A percentile compares a stretch with the other conserved stretches of the same genome.
phyloP scores from a whole-genome alignment of 2,113 vertebrate genomes.

The Girardinichthys multiradiatus region DNA sequence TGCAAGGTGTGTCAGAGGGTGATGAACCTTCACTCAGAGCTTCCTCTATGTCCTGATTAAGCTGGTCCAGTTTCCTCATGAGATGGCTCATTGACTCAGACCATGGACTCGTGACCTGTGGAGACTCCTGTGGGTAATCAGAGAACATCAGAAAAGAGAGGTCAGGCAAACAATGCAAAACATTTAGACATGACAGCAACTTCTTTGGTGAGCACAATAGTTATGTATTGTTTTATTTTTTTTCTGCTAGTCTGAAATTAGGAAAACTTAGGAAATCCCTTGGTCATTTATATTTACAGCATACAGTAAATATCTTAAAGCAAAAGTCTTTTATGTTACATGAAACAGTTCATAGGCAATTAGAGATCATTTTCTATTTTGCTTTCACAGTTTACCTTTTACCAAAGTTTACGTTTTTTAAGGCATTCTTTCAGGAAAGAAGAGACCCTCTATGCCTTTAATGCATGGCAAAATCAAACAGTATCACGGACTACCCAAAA shows the following conservation, averaged over 20 bases:
- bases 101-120: conserved; percentile 76
- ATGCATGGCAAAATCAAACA: too few relatives aligned
- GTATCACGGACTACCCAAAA: too few relatives aligned
- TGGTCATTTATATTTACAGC: background rate
- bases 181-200: background rate
- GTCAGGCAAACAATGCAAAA: conserved; percentile 2
- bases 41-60: conserved; percentile 89
- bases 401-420: too few relatives aligned
- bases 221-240: background rate
- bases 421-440: too few relatives aligned
- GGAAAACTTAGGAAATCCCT: background rate
- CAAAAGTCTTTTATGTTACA: too few relatives aligned
- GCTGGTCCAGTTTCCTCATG: conserved; percentile 86
- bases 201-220: too few relatives aligned
- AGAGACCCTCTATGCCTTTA: too few relatives aligned
- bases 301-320: background rate
- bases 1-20: conserved; percentile 79
- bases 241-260: background rate
- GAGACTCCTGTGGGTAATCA: conserved; percentile 59
- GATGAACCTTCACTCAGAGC: conserved; percentile 84
- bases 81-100: conserved; percentile 86
- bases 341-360: too few relatives aligned
- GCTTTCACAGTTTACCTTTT: too few relatives aligned
- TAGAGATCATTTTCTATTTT: too few relatives aligned
- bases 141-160: conserved; percentile 10